These are phyloP conservation scores for Montipora efflorescens DNA, from an alignment of 64 coral and sea anemone species.

Conservation along the genomic window DNA sequence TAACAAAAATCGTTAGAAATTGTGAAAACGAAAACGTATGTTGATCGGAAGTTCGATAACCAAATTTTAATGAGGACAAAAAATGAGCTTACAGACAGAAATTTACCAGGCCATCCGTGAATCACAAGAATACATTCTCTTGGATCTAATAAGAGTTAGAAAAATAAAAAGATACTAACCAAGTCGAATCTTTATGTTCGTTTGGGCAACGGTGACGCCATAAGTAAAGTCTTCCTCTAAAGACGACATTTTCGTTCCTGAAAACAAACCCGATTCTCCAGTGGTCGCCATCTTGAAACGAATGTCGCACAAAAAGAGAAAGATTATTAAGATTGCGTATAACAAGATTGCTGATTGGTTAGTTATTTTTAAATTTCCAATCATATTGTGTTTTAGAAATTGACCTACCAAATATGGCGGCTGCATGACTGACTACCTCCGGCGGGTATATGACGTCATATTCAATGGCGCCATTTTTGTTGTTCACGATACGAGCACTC, in stretches of 20 bases:
- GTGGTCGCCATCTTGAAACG: conserved; percentile 75
- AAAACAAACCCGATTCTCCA: conserved; percentile 45
- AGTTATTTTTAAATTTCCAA: conserved; percentile 5
- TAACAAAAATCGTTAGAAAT: no score
- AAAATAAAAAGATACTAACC: conserved; percentile 63
- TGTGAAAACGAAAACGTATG: no score
- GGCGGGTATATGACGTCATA: conserved; percentile 78
- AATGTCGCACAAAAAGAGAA: neutral
- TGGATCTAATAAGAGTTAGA: neutral
- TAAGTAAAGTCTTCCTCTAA: conserved; percentile 98
- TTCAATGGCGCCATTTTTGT: conserved; percentile 99
- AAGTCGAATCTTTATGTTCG: conserved; percentile 90
- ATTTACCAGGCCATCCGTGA: no score
- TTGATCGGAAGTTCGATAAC: no score
- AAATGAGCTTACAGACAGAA: no score
- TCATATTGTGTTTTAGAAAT: conserved; percentile 44
- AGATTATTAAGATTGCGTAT: neutral
- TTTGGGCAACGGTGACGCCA: conserved; percentile 97
- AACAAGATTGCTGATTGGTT: conserved; percentile 61
- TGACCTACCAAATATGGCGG: conserved; percentile 34
- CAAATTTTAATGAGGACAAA: no score
- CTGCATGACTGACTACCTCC: conserved; percentile 26
- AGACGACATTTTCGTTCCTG: conserved; percentile 74
- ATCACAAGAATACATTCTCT: neutral
- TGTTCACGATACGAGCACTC: conserved; percentile 61